A percentile compares a stretch with the other conserved stretches of the same genome.
Evolutionary conservation across 2,888 invertebrate species (phyloP).

Genomic region (Acholoe squamosa): DNA sequence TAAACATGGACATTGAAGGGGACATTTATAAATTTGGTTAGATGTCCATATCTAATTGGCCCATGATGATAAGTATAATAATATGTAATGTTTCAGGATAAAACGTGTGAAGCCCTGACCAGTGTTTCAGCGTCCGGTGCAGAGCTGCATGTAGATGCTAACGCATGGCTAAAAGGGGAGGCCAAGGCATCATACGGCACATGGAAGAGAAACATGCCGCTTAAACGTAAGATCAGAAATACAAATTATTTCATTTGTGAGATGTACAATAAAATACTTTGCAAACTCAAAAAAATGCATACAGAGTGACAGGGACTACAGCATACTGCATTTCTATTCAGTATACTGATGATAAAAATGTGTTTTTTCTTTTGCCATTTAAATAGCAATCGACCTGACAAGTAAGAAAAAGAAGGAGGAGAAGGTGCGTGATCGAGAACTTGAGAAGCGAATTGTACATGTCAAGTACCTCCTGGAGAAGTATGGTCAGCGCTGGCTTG

Average conservation of each 20-base stretch:
- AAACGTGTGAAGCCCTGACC: slow-evolving; percentile 68
- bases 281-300: neutral
- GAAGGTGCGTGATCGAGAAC: slow-evolving; percentile 67
- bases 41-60: no score
- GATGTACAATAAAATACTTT: no score
- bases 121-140: slow-evolving; percentile 83
- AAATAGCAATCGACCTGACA: slow-evolving; percentile 69
- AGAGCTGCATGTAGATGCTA: slow-evolving; percentile 89
- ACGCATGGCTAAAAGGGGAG: slow-evolving; percentile 90
- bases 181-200: slow-evolving; percentile 88
- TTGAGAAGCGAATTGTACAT: slow-evolving; percentile 65
- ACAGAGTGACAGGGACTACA: no score
- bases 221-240: slow-evolving; percentile 63
- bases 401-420: slow-evolving; percentile 72
- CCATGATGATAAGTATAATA: no score
- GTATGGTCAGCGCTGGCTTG: slow-evolving; percentile 89
- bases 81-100: slow-evolving; percentile 70
- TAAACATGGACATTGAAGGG: no score
- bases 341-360: neutral
- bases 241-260: no score
- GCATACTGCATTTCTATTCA: no score
- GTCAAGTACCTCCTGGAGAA: slow-evolving; percentile 88
- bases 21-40: no score
- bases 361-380: neutral
- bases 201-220: slow-evolving; percentile 88